phyloP scores from a whole-genome alignment of 2,888 invertebrate species.

The Nymphalis c-album region DNA sequence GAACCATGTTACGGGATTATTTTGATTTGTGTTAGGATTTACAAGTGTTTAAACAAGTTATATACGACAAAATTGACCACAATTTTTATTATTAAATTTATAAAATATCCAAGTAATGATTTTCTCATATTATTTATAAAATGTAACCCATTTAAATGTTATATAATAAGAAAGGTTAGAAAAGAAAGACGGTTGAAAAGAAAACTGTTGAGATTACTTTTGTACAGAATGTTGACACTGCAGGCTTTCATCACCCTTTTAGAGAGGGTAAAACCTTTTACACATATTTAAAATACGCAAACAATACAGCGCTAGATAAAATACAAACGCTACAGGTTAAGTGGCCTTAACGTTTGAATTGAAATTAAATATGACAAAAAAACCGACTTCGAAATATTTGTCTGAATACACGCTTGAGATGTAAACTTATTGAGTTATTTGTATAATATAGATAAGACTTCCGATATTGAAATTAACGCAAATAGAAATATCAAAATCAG shows the following conservation, averaged over 20 bases:
- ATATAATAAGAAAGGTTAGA: constrained; percentile 7
- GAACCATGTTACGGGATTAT: constrained; percentile 4
- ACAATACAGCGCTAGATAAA: constrained; percentile 53
- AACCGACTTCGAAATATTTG: too few species aligned
- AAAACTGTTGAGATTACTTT: constrained; percentile 76
- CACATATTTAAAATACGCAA: constrained; percentile 79
- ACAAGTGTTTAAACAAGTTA: not conserved
- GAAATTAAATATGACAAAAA: too few species aligned
- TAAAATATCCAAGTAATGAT: too few species aligned
- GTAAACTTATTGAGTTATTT: too few species aligned
- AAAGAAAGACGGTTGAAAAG: constrained; percentile 38
- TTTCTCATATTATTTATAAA: too few species aligned
- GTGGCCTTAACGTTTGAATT: too few species aligned
- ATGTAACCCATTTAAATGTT: not conserved
- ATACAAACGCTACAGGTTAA: too few species aligned
- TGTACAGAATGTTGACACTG: constrained; percentile 74
- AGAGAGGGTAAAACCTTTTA: constrained; percentile 72
- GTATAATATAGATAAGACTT: too few species aligned
- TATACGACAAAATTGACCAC: not conserved
- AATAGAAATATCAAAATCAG: too few species aligned
- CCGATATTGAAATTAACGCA: too few species aligned
- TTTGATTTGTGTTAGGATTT: constrained; percentile 3
- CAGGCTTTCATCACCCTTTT: constrained; percentile 78
- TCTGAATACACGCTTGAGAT: too few species aligned
- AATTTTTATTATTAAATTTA: not conserved